Conservation (phyloP, 2,888 invertebrate species). For the Tinea pellionella region DNA sequence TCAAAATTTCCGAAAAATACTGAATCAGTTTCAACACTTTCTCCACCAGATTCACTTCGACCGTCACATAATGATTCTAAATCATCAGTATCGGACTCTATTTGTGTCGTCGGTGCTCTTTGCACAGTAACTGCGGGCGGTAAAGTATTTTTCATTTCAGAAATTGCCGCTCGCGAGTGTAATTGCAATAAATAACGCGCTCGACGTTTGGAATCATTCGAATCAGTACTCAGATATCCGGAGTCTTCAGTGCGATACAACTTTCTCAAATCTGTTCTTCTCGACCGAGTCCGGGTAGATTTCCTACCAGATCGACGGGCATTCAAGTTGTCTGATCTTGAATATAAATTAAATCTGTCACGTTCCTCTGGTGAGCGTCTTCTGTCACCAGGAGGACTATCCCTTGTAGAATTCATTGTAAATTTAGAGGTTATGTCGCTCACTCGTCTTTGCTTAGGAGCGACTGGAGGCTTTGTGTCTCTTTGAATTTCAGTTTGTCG, state of each 20-base stretch:
- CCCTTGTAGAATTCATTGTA: slow-evolving; percentile 22
- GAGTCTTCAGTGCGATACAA: slow-evolving; percentile 75
- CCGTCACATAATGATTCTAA: slow-evolving; percentile 83
- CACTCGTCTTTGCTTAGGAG: slow-evolving; percentile 45
- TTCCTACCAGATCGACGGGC: slow-evolving; percentile 50
- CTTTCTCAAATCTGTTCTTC: slow-evolving; percentile 51
- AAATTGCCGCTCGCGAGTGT: slow-evolving; percentile 34
- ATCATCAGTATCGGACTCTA: slow-evolving; percentile 75
- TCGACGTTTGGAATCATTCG: slow-evolving; percentile 71
- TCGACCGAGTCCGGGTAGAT: slow-evolving; percentile 48
- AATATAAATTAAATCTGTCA: slow-evolving; percentile 42
- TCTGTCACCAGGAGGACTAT: slow-evolving; percentile 44
- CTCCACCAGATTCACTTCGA: slow-evolving; percentile 87
- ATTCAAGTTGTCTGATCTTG: slow-evolving; percentile 43
- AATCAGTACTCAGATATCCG: slow-evolving; percentile 88
- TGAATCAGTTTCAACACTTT: slow-evolving; percentile 88
- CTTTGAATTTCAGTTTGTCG: slow-evolving; percentile 38
- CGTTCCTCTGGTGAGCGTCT: slow-evolving; percentile 46
- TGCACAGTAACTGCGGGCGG: slow-evolving; percentile 14
- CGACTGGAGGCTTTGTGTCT: slow-evolving; percentile 50
- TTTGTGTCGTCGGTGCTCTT: slow-evolving; percentile 36
- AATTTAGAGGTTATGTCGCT: slow-evolving; percentile 27
- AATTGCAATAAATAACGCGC: slow-evolving; percentile 58
- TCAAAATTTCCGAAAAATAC: slow-evolving; percentile 83
- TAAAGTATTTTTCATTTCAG: slow-evolving; percentile 27